Conservation (phyloP, 2,113 vertebrate species). For the Lycaon pictus region DNA sequence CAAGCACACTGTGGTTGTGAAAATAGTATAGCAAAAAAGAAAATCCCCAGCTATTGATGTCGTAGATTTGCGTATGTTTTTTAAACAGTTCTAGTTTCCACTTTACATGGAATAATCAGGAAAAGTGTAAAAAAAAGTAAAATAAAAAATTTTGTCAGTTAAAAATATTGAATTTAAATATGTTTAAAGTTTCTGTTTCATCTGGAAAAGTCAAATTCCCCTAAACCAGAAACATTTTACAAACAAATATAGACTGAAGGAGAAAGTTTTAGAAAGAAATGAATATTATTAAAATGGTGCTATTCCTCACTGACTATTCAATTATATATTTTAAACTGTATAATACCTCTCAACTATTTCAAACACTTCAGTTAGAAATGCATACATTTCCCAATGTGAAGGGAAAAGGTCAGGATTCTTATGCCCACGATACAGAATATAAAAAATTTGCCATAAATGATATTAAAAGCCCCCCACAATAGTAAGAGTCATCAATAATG, state of each 20-base stretch:
- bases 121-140: constrained; percentile 98
- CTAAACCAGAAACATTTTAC: constrained; percentile 36
- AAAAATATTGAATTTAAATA: not conserved
- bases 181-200: constrained; percentile 48
- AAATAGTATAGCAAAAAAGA: constrained; percentile 95
- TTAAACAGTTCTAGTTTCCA: constrained; percentile 98
- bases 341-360: not conserved
- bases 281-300: constrained; percentile 22
- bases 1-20: constrained; percentile 98
- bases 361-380: not conserved
- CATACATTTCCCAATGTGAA: not conserved
- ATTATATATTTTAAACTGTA: not conserved
- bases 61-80: constrained; percentile 99
- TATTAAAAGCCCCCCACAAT: not conserved
- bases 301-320: constrained; percentile 41
- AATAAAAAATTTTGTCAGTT: constrained; percentile 78
- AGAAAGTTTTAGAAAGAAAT: constrained; percentile 29
- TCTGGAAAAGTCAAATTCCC: constrained; percentile 36
- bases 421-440: not conserved
- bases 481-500: constrained; percentile 43
- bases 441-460: not conserved
- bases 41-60: constrained; percentile 95
- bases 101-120: constrained; percentile 96
- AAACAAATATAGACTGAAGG: not conserved
- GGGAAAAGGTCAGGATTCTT: constrained; percentile 6